Evolutionary conservation across 1,140 invertebrate genomes (phyloP), one percentile per base, ranked within the genome.

Genomic region (Cydia splendana): DNA sequence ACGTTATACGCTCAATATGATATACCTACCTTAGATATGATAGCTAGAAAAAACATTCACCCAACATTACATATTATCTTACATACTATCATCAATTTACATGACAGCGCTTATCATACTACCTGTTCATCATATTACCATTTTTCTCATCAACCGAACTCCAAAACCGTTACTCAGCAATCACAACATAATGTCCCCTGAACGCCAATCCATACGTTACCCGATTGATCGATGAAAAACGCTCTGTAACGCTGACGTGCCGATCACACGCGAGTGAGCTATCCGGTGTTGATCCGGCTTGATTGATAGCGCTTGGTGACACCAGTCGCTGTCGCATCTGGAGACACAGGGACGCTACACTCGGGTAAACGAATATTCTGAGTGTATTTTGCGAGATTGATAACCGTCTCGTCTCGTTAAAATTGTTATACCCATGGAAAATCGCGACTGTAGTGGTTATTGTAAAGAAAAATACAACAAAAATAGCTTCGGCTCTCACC

Each of bases 151-250:
- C 34, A 71, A 18, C 67, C 30, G 9, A 38, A 71, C 65, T 28
- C 38, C 51, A 69, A 15, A 28, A 30, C 30, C 65, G 13, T n/a
- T 18, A 71, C 13, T 30, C 67, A 38, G 67, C 67, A 71, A 71
- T 71, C 67, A 42, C 67, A 42, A 71, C 15, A 18, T 38, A 71
- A 71, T 38, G 67, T 38, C 67, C 67, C 30, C 34, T n/a, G 67
- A 71, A 71, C 30, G 67, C 15, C 34, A 71, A 71, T 71, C 67
- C 67, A 18, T 71, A 69, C 34, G 67, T 65, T 28, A 12, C 20
- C 20, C 65, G 65, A 30, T 69, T 69, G 65, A 69, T 69, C 28
- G 62, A 28, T 13, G 12, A 71, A 71, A 71, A 71, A 71, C 67
- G 67, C 67, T 13, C 6, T 38, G 67, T 71, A 71, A 71, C 18